Evolutionary conservation across 2,888 invertebrate genomes (phyloP), one percentile per base, ranked within the genome.

Genomic region (Sphinx pinastri): DNA sequence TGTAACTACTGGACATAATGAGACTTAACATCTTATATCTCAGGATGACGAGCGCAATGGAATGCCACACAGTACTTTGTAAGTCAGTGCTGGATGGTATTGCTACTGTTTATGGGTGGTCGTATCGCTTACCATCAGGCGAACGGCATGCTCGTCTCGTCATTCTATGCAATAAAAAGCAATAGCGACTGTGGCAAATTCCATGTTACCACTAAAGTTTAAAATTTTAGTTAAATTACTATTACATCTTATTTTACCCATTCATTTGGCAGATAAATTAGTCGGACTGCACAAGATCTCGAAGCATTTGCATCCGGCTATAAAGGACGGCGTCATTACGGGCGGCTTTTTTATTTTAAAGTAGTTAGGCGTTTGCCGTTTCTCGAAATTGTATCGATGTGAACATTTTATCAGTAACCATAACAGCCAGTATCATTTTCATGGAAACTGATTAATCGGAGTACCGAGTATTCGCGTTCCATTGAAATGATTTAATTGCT

Each of bases 281-380:
- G 54, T n/a, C 12, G 31, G 13, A 12, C 51, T 67, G 58, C 13
- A 58, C 54, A 66, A 67, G 38, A 70, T 67, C 38, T 47, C 58
- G 31, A 57, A 57, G 58, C 51, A 67, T 70, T 70, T 70, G 57
- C 70, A 70, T 70, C 70, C 67, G 67, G 67, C 70, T 52, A 63
- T 54, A 69, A 60, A 63, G 16, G 45, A 38, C 60, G 19, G 31
- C 25, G 60, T 63, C 69, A 68, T 67, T 70, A 58, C 59, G 49
- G 47, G 59, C 57, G 58, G 58, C 58, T 49, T 58, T 67, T 70
- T 70, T 70, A 70, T 70, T 70, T 58, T 67, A 70, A 59, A 68
- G 31, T 66, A 70, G 69, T 67, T 70, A 70, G 57, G 57, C 49
- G 49, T 67, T 66, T 47, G 70, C 55, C 67, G 57, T 70, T 67